Evolutionary conservation across 2,888 invertebrate species (phyloP).

Genomic region (Nineta flava): DNA sequence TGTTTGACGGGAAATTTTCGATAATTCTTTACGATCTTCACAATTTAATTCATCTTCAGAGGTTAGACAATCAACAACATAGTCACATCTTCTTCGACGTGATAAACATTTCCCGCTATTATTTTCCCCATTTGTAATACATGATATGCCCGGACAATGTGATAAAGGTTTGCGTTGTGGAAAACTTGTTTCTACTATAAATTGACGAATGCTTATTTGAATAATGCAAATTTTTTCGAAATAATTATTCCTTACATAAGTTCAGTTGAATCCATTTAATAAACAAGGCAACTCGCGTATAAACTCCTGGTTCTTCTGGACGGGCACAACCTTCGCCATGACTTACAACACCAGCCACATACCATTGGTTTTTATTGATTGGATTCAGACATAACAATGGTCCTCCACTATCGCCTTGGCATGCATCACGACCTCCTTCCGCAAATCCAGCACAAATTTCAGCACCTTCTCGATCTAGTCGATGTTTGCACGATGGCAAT

Average conservation of each 20-base stretch:
- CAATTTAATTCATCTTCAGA: constrained; percentile 71
- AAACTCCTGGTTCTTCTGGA: constrained; percentile 65
- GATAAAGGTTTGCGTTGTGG: constrained; percentile 36
- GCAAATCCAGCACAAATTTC: constrained; percentile 62
- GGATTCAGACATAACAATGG: constrained; percentile 67
- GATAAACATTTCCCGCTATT: constrained; percentile 44
- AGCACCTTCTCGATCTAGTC: constrained; percentile 44
- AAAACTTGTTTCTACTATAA: constrained; percentile 31
- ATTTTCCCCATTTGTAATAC: constrained; percentile 31
- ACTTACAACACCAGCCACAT: constrained; percentile 69
- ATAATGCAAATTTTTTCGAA: neutral
- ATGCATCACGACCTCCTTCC: constrained; percentile 68
- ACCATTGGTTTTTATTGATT: constrained; percentile 50
- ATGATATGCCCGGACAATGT: constrained; percentile 58
- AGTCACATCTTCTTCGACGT: constrained; percentile 48
- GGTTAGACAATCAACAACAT: constrained; percentile 55
- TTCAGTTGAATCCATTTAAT: constrained; percentile 55
- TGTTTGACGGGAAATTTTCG: neutral
- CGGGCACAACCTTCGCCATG: constrained; percentile 77
- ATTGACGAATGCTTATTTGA: neutral
- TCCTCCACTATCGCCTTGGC: constrained; percentile 75
- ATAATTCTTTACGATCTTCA: constrained; percentile 12
- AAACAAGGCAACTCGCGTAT: constrained; percentile 60
- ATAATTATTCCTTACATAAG: constrained; percentile 31
- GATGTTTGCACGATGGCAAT: constrained; percentile 44